Evolutionary conservation across 1,140 invertebrate species (phyloP).

Genomic region (Maniola jurtina): DNA sequence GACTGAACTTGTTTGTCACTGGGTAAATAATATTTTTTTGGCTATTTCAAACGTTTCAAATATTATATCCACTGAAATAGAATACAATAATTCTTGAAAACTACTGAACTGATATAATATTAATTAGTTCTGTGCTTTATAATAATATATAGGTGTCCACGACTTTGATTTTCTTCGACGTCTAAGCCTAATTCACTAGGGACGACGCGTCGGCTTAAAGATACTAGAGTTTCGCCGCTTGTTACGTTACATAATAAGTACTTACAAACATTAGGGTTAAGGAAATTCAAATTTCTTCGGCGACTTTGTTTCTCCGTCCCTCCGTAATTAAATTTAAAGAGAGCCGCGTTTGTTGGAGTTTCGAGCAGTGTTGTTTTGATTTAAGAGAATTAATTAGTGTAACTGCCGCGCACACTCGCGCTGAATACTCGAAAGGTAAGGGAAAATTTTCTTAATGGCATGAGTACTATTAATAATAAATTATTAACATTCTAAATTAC

Average conservation of each 20-base stretch:
- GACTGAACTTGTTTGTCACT: not conserved
- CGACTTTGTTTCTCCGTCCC: conserved; percentile 53
- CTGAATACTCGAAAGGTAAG: conserved; percentile 35
- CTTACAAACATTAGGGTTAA: not conserved
- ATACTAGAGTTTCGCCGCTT: too few species aligned
- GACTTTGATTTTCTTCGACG: too few species aligned
- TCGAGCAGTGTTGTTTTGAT: conserved; percentile 60
- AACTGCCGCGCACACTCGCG: conserved; percentile 47
- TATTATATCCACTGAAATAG: too few species aligned
- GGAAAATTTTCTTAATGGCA: conserved; percentile 45
- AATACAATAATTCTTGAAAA: too few species aligned
- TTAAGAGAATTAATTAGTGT: conserved; percentile 68
- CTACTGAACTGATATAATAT: too few species aligned
- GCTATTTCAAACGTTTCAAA: too few species aligned
- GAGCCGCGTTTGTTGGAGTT: conserved; percentile 45
- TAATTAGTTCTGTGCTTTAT: too few species aligned
- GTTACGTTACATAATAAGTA: too few species aligned
- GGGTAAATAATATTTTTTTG: not conserved
- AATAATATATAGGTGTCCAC: too few species aligned
- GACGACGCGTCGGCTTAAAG: too few species aligned
- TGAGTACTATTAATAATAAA: not conserved
- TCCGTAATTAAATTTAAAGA: conserved; percentile 63
- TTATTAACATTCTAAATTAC: too few species aligned
- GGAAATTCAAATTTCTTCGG: conserved; percentile 42
- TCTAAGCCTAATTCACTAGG: too few species aligned